phyloP scores from a whole-genome alignment of 2,888 invertebrate genomes.

The Amitus sp. region DNA sequence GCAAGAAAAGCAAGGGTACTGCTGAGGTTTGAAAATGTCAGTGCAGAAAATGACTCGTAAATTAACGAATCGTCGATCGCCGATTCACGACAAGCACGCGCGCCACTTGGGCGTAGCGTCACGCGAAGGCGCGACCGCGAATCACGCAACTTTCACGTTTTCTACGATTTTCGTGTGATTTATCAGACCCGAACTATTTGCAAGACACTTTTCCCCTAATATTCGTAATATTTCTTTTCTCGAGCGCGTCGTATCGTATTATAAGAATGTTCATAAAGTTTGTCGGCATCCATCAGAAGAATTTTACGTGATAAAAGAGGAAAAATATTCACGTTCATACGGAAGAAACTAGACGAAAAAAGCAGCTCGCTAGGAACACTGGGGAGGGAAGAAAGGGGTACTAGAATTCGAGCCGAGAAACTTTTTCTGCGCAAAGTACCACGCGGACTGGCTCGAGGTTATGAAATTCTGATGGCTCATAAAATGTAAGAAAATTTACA shows the following conservation, averaged over 20 bases:
- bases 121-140: constrained; percentile 41
- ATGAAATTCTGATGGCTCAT: constrained; percentile 67
- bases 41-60: constrained; percentile 34
- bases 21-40: constrained; percentile 17
- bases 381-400: constrained; percentile 40
- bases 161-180: constrained; percentile 1
- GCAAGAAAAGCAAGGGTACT: constrained; percentile 1
- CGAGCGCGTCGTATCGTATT: too few relatives aligned
- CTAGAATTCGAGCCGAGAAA: constrained; percentile 54
- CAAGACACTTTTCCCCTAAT: neutral
- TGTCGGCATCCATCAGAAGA: too few relatives aligned
- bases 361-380: constrained; percentile 30
- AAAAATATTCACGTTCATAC: too few relatives aligned
- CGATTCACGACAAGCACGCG: constrained; percentile 42
- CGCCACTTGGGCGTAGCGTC: constrained; percentile 40
- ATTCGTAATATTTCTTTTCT: constrained; percentile 12
- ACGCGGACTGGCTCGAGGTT: constrained; percentile 66
- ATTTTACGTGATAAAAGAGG: too few relatives aligned
- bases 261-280: too few relatives aligned
- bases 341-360: constrained; percentile 25
- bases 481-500: constrained; percentile 67
- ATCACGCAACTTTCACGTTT: constrained; percentile 39
- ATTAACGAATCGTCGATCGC: constrained; percentile 48
- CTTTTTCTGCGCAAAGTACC: constrained; percentile 66
- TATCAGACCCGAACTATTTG: neutral